Evolutionary conservation across 2,113 vertebrate genomes (phyloP).

Genomic region (Garra rufa): DNA sequence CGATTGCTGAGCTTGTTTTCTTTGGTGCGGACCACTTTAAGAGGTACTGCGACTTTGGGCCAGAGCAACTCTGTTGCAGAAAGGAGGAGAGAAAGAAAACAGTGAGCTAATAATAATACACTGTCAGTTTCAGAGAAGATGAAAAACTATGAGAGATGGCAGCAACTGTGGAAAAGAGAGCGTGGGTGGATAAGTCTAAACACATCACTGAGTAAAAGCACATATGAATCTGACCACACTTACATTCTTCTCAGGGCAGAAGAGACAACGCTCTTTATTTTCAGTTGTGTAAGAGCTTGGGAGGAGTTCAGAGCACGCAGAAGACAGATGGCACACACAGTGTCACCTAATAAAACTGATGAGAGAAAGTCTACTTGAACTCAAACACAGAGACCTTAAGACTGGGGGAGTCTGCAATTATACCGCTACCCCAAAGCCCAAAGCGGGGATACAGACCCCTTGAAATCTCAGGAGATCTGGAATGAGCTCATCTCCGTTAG

Average conservation of each 20-base stretch:
- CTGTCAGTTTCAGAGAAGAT: conserved; percentile 18
- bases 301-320: conserved; percentile 72
- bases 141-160: conserved; percentile 59
- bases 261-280: conserved; percentile 62
- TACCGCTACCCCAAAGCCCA: conserved; percentile 26
- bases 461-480: conserved; percentile 28
- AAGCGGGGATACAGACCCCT: conserved; percentile 18
- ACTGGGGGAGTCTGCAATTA: conserved; percentile 63
- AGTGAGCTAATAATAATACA: conserved; percentile 22
- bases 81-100: conserved; percentile 15
- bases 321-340: conserved; percentile 70
- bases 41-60: conserved; percentile 94
- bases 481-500: conserved; percentile 43
- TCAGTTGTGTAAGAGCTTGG: conserved; percentile 69
- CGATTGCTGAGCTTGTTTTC: conserved; percentile 98
- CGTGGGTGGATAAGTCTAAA: conserved; percentile 52
- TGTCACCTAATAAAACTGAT: conserved; percentile 72
- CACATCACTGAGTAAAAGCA: conserved; percentile 65
- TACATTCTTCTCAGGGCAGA: conserved; percentile 65
- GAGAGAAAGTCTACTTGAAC: conserved; percentile 53
- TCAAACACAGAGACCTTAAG: conserved; percentile 66
- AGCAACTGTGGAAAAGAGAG: conserved; percentile 60
- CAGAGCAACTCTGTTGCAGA: conserved; percentile 85
- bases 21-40: conserved; percentile 92
- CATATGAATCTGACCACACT: conserved; percentile 68